Percentiles rank a stretch among this genome's conserved stretches.
phyloP scores from a whole-genome alignment of 64 coral and sea anemone genomes.

The Trachythela sp. region DNA sequence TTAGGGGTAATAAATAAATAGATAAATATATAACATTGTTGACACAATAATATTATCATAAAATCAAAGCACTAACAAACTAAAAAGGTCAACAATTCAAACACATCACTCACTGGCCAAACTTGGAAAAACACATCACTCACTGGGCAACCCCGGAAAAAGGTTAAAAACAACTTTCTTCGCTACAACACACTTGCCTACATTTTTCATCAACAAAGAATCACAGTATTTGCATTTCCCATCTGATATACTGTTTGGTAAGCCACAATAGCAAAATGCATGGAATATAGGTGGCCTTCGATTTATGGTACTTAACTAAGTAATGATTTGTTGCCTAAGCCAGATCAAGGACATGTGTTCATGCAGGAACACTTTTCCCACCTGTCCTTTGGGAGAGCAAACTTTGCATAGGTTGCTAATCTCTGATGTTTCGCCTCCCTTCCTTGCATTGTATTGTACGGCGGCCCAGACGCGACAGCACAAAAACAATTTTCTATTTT shows the following conservation, averaged over 20 bases:
- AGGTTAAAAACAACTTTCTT: neutral
- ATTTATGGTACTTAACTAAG: conserved; percentile 34
- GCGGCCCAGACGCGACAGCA: too few relatives aligned
- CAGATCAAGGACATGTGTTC: conserved; percentile 64
- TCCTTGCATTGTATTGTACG: conserved; percentile 79
- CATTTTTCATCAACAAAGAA: conserved; percentile 56
- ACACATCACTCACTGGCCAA: too few relatives aligned
- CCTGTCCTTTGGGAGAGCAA: conserved; percentile 52
- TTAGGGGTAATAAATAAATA: too few relatives aligned
- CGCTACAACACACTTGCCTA: conserved; percentile 58
- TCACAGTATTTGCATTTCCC: conserved; percentile 58
- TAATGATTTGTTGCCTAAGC: conserved; percentile 44
- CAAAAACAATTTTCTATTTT: too few relatives aligned
- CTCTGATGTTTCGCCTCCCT: conserved; percentile 68
- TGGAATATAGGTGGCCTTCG: conserved; percentile 43
- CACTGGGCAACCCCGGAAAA: neutral
- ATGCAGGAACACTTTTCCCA: conserved; percentile 72
- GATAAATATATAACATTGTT: too few relatives aligned
- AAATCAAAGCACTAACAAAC: too few relatives aligned
- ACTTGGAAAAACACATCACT: neutral
- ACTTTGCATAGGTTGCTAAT: conserved; percentile 54
- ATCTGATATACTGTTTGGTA: conserved; percentile 42
- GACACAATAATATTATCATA: too few relatives aligned
- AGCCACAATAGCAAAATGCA: conserved; percentile 65
- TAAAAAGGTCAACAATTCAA: too few relatives aligned